Evolutionary conservation across 64 coral and sea anemone species (phyloP).

Genomic region (Platygyra sinensis): DNA sequence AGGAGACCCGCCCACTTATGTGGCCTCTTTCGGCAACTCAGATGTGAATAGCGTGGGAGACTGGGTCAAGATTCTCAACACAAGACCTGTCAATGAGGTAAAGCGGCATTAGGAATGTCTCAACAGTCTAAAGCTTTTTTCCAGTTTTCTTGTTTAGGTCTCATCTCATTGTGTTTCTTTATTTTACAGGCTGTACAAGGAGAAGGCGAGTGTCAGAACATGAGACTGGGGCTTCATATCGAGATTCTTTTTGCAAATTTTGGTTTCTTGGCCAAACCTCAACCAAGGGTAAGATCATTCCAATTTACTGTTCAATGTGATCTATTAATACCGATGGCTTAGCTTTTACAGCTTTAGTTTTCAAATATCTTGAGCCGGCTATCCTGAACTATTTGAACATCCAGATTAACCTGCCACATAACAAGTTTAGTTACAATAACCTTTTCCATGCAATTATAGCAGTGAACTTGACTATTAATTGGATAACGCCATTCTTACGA

Average conservation of each 20-base stretch:
- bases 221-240: conserved; percentile 87
- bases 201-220: conserved; percentile 69
- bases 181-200: conserved; percentile 55
- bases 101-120: neutral
- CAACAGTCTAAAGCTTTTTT: neutral
- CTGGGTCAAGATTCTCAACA: conserved; percentile 91
- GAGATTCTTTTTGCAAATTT: conserved; percentile 90
- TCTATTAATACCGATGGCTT: too few species aligned
- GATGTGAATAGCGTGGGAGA: conserved; percentile 92
- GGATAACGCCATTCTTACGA: too few species aligned
- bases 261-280: conserved; percentile 96
- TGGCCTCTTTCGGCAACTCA: conserved; percentile 93
- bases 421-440: too few species aligned
- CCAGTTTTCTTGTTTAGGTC: neutral
- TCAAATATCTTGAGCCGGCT: too few species aligned
- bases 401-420: too few species aligned
- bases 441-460: too few species aligned
- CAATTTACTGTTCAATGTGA: neutral
- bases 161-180: neutral
- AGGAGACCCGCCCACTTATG: conserved; percentile 74
- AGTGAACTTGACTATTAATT: too few species aligned
- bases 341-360: too few species aligned
- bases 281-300: conserved; percentile 76
- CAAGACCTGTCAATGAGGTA: conserved; percentile 81
- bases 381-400: too few species aligned